phyloP scores from a whole-genome alignment of 2,797 vertebrate species.

The Poecile montanus region DNA sequence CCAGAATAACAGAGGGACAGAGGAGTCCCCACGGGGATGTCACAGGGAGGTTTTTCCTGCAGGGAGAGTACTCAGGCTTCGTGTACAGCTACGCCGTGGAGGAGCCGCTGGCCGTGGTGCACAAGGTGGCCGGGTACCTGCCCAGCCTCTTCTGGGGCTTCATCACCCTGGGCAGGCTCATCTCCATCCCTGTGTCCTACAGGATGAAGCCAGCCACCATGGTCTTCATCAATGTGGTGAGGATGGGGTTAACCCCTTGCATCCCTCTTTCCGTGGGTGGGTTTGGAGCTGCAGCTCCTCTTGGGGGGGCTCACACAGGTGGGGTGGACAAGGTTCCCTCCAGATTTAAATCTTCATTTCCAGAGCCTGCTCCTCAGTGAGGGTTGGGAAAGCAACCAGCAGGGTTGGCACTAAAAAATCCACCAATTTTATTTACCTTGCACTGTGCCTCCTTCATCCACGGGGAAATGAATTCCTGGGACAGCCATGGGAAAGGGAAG shows the following conservation, averaged over 20 bases:
- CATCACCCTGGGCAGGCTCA: slow-evolving; percentile 88
- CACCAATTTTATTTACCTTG: background rate
- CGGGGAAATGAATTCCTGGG: fast-evolving
- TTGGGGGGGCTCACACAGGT: background rate
- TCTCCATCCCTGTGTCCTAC: slow-evolving; percentile 89
- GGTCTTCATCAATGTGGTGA: slow-evolving; percentile 88
- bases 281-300: background rate
- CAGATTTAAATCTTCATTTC: fast-evolving
- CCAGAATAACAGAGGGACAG: fast-evolving
- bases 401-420: fast-evolving
- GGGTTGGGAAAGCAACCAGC: background rate
- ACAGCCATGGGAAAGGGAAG: fast-evolving
- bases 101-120: slow-evolving; percentile 84
- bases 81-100: slow-evolving; percentile 92
- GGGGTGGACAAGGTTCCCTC: too few species aligned
- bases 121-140: slow-evolving; percentile 88
- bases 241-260: background rate
- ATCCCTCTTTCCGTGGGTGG: background rate
- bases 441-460: fast-evolving
- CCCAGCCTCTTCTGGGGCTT: slow-evolving; percentile 93
- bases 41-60: background rate
- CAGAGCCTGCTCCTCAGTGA: background rate
- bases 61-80: slow-evolving; percentile 93
- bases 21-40: fast-evolving
- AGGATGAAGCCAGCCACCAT: slow-evolving; percentile 81